A percentile compares a stretch with the other conserved stretches of the same genome.
These are phyloP conservation scores for Ormyrus thymus DNA, from an alignment of 2,888 invertebrate genomes.

Conservation along the genomic window DNA sequence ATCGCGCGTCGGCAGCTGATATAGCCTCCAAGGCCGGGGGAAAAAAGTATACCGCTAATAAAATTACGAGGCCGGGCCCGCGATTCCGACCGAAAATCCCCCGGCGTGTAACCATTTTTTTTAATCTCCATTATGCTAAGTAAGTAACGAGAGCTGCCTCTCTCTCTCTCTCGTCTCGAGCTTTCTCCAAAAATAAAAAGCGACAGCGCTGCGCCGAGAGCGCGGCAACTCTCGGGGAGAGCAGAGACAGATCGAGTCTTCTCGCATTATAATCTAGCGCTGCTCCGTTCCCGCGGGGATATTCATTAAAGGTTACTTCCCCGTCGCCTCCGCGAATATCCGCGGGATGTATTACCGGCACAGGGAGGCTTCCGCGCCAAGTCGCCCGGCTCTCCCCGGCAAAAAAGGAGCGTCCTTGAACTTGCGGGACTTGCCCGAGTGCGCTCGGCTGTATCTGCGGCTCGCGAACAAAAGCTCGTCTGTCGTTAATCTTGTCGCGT, in stretches of 20 bases:
- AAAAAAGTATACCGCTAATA: slow-evolving; percentile 33
- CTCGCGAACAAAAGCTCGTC: too few relatives aligned
- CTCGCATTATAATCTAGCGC: slow-evolving; percentile 48
- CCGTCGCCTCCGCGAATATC: neutral
- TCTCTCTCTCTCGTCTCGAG: slow-evolving; percentile 3
- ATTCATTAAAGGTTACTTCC: slow-evolving; percentile 42
- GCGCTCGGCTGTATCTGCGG: too few relatives aligned
- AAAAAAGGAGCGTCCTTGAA: neutral
- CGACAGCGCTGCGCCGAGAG: neutral
- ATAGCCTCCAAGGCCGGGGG: neutral
- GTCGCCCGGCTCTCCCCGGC: neutral
- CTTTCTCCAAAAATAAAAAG: slow-evolving; percentile 33
- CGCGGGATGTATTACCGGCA: neutral
- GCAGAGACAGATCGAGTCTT: slow-evolving; percentile 46
- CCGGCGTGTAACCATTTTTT: slow-evolving; percentile 40
- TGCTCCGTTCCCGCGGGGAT: slow-evolving; percentile 31
- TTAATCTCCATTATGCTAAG: slow-evolving; percentile 55
- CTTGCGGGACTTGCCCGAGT: too few relatives aligned
- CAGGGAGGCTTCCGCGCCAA: slow-evolving; percentile 4
- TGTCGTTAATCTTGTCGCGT: too few relatives aligned
- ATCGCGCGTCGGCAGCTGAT: slow-evolving; percentile 12
- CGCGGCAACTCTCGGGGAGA: neutral
- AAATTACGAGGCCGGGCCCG: slow-evolving; percentile 36
- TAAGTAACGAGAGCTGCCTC: slow-evolving; percentile 41
- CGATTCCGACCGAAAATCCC: slow-evolving; percentile 39